These are phyloP conservation scores for Bombycilla garrulus DNA, from an alignment of 2,113 vertebrate species.

Conservation along the genomic window DNA sequence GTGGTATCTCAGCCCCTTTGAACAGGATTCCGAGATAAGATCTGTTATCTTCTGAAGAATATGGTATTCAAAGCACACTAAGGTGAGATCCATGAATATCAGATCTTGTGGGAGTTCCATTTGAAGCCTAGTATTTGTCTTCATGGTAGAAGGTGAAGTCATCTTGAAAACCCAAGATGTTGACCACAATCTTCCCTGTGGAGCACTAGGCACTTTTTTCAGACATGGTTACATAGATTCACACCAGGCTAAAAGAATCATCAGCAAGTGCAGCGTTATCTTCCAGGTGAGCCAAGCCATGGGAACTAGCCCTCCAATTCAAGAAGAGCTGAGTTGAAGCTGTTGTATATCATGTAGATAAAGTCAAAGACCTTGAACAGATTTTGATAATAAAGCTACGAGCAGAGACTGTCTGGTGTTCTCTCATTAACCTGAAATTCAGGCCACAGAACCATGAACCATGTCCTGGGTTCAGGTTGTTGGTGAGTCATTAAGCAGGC, in stretches of 20 bases:
- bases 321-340: neutral
- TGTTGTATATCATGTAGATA: neutral
- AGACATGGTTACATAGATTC: neutral
- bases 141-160: neutral
- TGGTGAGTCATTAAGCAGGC: neutral
- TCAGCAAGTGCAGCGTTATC: neutral
- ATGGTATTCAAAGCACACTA: neutral
- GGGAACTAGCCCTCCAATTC: neutral
- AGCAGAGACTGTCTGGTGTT: neutral
- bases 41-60: neutral
- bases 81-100: neutral
- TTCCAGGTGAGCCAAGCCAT: neutral
- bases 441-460: neutral
- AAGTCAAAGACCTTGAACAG: neutral
- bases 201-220: neutral
- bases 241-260: neutral
- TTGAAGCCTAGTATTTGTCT: neutral
- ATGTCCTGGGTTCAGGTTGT: neutral
- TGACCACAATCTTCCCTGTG: neutral
- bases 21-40: neutral
- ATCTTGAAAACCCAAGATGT: neutral
- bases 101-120: neutral
- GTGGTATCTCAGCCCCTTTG: neutral
- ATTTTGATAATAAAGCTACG: neutral
- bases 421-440: neutral